phyloP scores from a whole-genome alignment of 2,888 invertebrate genomes.

The Uloborus plumipes region DNA sequence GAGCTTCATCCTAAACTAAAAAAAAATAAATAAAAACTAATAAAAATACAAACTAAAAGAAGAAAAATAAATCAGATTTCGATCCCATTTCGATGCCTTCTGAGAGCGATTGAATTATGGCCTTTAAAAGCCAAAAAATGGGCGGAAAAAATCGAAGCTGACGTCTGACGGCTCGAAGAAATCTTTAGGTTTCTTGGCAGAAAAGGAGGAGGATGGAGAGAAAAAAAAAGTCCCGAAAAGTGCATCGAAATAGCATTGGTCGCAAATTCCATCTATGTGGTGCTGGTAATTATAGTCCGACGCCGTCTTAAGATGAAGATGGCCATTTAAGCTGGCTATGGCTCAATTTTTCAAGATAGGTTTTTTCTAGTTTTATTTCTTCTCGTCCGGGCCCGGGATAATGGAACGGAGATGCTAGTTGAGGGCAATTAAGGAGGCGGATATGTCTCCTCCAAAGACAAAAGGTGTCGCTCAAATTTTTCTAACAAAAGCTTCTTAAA shows the following conservation, averaged over 20 bases:
- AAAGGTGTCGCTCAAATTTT: neutral
- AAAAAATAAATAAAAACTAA: conserved; percentile 1
- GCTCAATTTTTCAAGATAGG: neutral
- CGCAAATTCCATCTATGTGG: conserved; percentile 15
- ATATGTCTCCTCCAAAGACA: neutral
- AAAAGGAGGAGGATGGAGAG: neutral
- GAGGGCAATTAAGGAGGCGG: neutral
- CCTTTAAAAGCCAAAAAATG: conserved; percentile 40
- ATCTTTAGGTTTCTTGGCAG: neutral
- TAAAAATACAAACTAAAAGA: conserved; percentile 4
- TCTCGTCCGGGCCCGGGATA: neutral
- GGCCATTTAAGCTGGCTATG: neutral
- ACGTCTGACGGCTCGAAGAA: conserved; percentile 14
- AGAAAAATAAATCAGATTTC: conserved; percentile 20
- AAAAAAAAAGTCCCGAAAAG: neutral
- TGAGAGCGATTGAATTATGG: conserved; percentile 46
- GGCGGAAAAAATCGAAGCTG: conserved; percentile 23
- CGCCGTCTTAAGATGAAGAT: neutral
- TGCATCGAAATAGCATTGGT: conserved; percentile 9
- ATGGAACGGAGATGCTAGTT: conserved; percentile 1
- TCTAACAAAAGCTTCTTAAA: too few species aligned
- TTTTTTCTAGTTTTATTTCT: neutral
- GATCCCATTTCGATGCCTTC: conserved; percentile 50
- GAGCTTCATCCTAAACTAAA: neutral
- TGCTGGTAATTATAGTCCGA: conserved; percentile 20